Evolutionary conservation across 2,797 vertebrate genomes (phyloP).

Genomic region (Pipistrellus pipistrellus): DNA sequence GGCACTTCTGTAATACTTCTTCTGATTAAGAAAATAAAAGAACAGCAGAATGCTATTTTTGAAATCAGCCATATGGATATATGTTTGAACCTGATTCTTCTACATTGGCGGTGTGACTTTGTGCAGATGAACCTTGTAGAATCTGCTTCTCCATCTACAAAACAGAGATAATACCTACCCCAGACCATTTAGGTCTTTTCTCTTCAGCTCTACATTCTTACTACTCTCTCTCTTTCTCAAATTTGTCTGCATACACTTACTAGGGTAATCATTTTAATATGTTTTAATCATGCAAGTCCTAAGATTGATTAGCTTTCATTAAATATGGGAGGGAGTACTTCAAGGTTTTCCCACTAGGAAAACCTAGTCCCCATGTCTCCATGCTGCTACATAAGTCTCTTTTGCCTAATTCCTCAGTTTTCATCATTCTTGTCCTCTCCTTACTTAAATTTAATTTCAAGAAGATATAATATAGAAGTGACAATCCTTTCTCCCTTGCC

Average conservation of each 20-base stretch:
- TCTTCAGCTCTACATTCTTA: constrained; percentile 8
- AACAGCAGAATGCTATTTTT: background rate
- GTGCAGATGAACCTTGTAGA: background rate
- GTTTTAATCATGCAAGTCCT: background rate
- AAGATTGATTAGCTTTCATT: background rate
- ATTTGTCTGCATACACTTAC: background rate
- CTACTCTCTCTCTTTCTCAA: background rate
- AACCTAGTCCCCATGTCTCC: background rate
- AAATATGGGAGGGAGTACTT: background rate
- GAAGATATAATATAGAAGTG: background rate
- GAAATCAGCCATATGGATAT: background rate
- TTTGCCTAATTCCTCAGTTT: background rate
- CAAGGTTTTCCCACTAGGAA: background rate
- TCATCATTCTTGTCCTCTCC: background rate
- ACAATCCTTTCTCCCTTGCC: background rate
- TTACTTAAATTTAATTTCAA: constrained; percentile 41
- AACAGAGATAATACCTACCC: background rate
- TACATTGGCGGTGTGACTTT: background rate
- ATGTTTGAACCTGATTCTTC: background rate
- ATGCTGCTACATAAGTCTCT: background rate
- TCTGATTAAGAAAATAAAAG: constrained; percentile 33
- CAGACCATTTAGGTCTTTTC: background rate
- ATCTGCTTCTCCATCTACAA: background rate
- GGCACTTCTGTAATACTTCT: background rate
- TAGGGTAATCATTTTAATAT: background rate